Evolutionary conservation across 2,888 invertebrate species (phyloP), one percentile per base, ranked within the genome.

Genomic region (Lampropteryx suffumata): DNA sequence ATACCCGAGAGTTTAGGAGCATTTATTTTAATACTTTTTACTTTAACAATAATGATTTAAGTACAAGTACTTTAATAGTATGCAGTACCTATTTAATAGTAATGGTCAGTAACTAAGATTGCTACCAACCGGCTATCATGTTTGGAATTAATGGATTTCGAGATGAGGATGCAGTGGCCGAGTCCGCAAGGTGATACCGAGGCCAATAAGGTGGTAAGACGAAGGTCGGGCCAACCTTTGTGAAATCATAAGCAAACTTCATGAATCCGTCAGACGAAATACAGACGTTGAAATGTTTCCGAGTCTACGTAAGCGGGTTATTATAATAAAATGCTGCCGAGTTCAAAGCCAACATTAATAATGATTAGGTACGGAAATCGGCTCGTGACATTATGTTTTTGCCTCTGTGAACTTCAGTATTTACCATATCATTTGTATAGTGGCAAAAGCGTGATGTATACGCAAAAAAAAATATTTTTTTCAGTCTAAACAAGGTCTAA

Each of bases 181-280:
- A 21, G 29, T 36, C 13, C 27, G 40, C 13, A 34, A 27, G 13
- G 33, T 42, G 10, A 42, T 33, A 9, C 10, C 10, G 26, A 27
- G 14, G 42, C 26, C 26, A 10, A 10, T 33, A 50, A 54, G 37
- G 47, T 51, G 35, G 26, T 21, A n/a, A n/a, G 24, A 12, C 29
- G 17, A 55, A 58, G 58, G 58, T 50, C 52, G 35, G 17, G 1
- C n/a, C 29, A 42, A 55, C 58, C 53, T 55, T 50, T 43, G 24
- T 41, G 50, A 47, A 52, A 55, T 40, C 35, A 46, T 49, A 41
- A 37, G 40, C 49, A 45, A 35, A 47, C 24, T 13, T 39, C 32
- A 29, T 53, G 43, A 50, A 40, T 50, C n/a, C n/a, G n/a, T 21
- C 56, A 44, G 49, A 36, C 13, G 17, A 26, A 39, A 34, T 26